Conservation (phyloP, 2,113 vertebrate genomes). For the Cynopterus brachyotis region DNA sequence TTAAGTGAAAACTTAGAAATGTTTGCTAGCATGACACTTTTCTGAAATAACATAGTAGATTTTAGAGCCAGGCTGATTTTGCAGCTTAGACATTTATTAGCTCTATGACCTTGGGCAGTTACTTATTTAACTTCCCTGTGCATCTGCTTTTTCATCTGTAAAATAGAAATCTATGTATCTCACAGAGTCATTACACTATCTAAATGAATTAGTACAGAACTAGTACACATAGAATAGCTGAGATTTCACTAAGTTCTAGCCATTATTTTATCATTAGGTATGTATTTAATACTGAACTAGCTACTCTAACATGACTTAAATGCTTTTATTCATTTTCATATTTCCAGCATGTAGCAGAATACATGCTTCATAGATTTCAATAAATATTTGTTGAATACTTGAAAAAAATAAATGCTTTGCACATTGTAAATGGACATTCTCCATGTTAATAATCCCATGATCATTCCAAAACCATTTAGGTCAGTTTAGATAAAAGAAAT, state of each 20-base stretch:
- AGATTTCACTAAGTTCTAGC: background rate
- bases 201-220: background rate
- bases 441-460: background rate
- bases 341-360: background rate
- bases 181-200: background rate
- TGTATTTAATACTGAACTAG: background rate
- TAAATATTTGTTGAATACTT: constrained; percentile 35
- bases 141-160: background rate
- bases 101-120: background rate
- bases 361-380: background rate
- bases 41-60: background rate
- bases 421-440: background rate
- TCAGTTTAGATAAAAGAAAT: constrained; percentile 3
- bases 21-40: background rate
- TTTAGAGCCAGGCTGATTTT: background rate
- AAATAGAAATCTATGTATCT: constrained; percentile 2
- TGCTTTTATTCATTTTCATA: background rate
- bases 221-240: background rate
- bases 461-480: constrained; percentile 16
- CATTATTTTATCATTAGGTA: background rate
- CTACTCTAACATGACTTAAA: background rate
- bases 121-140: background rate
- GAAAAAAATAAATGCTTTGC: background rate
- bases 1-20: background rate
- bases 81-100: background rate